Base-by-base conservation (phyloP, 2,797 vertebrate genomes). In the Oceanodroma leucorhoa region DNA sequence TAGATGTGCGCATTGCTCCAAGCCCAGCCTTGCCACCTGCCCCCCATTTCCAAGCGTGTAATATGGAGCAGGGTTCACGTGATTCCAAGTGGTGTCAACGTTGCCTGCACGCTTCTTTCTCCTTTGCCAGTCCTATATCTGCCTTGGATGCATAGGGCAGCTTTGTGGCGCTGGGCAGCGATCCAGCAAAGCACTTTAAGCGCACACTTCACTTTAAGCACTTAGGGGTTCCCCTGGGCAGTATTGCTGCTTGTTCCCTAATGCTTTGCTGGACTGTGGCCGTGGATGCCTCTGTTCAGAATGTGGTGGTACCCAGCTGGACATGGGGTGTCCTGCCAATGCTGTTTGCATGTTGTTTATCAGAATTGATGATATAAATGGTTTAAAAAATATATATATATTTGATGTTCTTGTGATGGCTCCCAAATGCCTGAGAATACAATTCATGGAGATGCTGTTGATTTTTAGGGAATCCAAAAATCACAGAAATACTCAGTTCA, bases 1-100 rank as follows among this genome's bases (percentile, higher is more conserved):
- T 65, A 45, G 54, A 61, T 57, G 26, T 38, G 2, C 3, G 0
- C 23, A 2, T 13, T 51, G n/a, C 53, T 91, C 34, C 45, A 48
- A 80, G 75, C 60, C 66, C 60, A 76, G 77, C 57, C 48, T 69
- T 57, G 34, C 43, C 75, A 75, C 67, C 73, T 55, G 64, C 40
- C 62, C 51, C 19, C 29, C 2, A 0, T 51, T 89, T 46, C 65
- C 58, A 60, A 8, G 4, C 0, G 0, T n/a, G 23, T 61, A 13
- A 45, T 26, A n/a, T 9, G 36, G 60, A 73, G 64, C 22, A 32
- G 50, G 16, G 16, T 45, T 91, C 9, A 3, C 7, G 1, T 48
- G 70, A 38, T 58, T 76, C 46, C 58, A 32, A 7, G 4, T 14
- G 43, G 32, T 54, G 30, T 40, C 62, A 51, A 3, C 0, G 1